Evolutionary conservation across 2,888 invertebrate species (phyloP), one percentile per base, ranked within the genome.

Genomic region (Marasmarcha lunaedactyla): DNA sequence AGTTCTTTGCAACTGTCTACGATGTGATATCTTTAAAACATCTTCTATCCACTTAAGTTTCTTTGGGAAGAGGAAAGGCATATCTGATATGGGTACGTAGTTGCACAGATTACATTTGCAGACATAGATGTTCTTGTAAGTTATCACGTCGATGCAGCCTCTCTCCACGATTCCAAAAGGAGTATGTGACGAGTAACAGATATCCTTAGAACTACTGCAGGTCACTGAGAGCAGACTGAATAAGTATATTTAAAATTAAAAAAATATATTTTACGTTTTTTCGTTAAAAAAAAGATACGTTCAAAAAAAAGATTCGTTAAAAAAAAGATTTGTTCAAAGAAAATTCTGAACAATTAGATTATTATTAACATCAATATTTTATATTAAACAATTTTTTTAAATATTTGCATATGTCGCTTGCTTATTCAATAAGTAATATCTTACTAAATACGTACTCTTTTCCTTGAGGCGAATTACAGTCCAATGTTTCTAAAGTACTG

Each of bases 71-170:
- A 63, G 55, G 47, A 57, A 55, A 34, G 78, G 78, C 67, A 77
- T 62, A 49, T 73, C 69, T 48, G 63, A 61, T 46, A 74, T 62
- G 36, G 74, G 55, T 51, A 71, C 54, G 51, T 63, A 59, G 57
- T 78, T 78, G 55, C 78, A 78, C 38, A 76, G 62, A 58, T 78
- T 73, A 52, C 77, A 74, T 35, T 71, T 58, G 49, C 78, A 78
- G 35, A 73, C 71, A 50, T 66, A 74, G 34, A 60, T 64, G 36
- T 65, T 60, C 14, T 67, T 46, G 45, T 71, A 71, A 41, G 55
- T 55, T 49, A 70, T 61, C 43, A 61, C 43, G 52, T 69, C 71
- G 49, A 54, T 69, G 49, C 78, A 78, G 46, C 76, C 77, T 43
- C 78, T 66, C 42, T 69, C 66, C 30, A 78, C 53, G 45, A 78